A percentile compares a stretch with the other conserved stretches of the same genome.
phyloP scores from a whole-genome alignment of 2,888 invertebrate species.

The Agriotes lineatus region DNA sequence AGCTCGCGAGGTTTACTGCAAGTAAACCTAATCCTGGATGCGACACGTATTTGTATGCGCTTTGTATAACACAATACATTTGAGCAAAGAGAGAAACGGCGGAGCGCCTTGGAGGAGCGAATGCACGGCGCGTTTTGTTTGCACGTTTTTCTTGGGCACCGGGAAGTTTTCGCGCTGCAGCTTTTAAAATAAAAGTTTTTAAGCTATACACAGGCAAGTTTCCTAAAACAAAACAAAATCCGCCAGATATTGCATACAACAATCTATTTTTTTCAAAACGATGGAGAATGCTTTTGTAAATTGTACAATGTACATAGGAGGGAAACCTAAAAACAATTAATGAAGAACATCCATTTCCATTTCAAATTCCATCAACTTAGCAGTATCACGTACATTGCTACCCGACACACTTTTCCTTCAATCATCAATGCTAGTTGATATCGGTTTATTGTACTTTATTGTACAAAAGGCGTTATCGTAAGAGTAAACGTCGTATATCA shows the following conservation, averaged over 20 bases:
- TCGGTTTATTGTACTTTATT: no score
- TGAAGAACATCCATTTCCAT: no score
- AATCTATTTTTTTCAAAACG: no score
- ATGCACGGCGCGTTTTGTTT: not conserved
- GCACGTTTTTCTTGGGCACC: not conserved
- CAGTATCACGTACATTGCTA: no score
- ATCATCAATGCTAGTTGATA: no score
- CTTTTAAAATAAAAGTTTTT: conserved; percentile 22
- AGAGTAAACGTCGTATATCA: no score
- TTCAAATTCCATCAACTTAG: no score
- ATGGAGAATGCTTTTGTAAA: no score
- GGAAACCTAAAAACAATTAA: no score
- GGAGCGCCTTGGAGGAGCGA: not conserved
- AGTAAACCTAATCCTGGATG: conserved; percentile 36
- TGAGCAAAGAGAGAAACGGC: conserved; percentile 8
- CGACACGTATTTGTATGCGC: conserved; percentile 32
- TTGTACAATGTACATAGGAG: no score
- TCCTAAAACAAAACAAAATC: not conserved
- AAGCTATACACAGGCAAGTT: not conserved
- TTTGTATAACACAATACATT: conserved; percentile 29
- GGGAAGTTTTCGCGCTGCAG: conserved; percentile 13
- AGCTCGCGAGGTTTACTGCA: conserved; percentile 24
- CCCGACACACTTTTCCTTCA: no score
- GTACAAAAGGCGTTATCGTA: no score
- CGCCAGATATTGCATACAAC: not conserved